Base-by-base conservation (phyloP, 2,797 vertebrate species). In the Falco rusticolus region DNA sequence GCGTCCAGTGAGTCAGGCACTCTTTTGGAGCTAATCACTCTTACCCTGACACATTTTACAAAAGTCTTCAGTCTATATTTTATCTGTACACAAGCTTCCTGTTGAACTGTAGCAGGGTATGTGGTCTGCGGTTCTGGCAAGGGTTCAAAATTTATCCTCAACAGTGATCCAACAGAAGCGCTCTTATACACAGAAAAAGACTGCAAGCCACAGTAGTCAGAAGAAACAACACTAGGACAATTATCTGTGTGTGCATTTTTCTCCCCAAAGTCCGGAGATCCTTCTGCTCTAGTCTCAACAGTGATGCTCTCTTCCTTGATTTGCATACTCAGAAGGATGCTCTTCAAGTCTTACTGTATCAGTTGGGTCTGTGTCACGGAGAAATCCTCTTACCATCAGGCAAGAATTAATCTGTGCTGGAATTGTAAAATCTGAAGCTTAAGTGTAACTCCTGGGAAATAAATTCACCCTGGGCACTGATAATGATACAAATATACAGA, bases 81-180 rank as follows among this genome's bases (percentile, higher is more conserved):
- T 93, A 94, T 95, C 78, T 86, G 57, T 66, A 92, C 16, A 90
- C 90, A 89, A 90, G 78, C 60, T 96, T 96, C 9, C 13, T 87
- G 89, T 69, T 95, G 91, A 97, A 93, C 80, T 90, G 56, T 37
- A 96, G 79, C 94, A 97, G 97, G 96, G 97, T 97, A 96, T 97
- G 98, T 83, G 96, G 95, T 93, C 87, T 96, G 96, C 91, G 94
- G 96, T 96, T 95, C 95, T 97, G 98, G 97, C 96, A 96, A 61
- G 37, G 95, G 96, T 97, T 97, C 96, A 94, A 53, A 97, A 97
- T 96, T 93, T 97, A 97, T 97, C 96, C 83, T 96, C 34, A 76
- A 31, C 69, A 91, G 24, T 61, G 76, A 96, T 81, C 66, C 43
- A 91, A 94, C 34, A 82, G 88, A 97, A 96, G 94, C 6, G 2